phyloP scores from a whole-genome alignment of 2,888 invertebrate genomes.

The Habroteleia sp. region DNA sequence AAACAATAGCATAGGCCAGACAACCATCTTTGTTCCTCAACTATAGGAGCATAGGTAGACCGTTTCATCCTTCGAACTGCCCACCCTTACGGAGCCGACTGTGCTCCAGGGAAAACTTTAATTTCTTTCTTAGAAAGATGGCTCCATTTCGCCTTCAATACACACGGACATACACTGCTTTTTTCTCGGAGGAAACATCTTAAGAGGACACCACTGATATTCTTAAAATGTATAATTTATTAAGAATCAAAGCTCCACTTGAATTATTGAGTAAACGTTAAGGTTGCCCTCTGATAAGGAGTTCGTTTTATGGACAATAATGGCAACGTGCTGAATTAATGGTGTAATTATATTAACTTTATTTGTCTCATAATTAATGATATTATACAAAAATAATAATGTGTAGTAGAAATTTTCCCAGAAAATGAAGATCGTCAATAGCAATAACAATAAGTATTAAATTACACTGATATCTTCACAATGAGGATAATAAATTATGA shows the following conservation, averaged over 20 bases:
- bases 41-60: slow-evolving; percentile 61
- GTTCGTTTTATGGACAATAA: slow-evolving; percentile 7
- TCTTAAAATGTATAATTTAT: slow-evolving; percentile 54
- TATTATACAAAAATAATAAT: background rate
- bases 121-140: slow-evolving; percentile 77
- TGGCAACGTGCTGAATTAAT: slow-evolving; percentile 1
- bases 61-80: slow-evolving; percentile 64
- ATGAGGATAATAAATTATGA: too few species aligned
- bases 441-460: too few species aligned
- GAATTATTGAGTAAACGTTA: slow-evolving; percentile 47
- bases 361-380: background rate
- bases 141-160: slow-evolving; percentile 67
- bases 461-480: too few species aligned
- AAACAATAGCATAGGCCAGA: slow-evolving; percentile 77
- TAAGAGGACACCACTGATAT: slow-evolving; percentile 44
- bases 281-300: slow-evolving; percentile 8
- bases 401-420: too few species aligned
- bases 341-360: slow-evolving; percentile 11
- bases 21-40: slow-evolving; percentile 57
- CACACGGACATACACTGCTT: slow-evolving; percentile 54
- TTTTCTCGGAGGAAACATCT: slow-evolving; percentile 34
- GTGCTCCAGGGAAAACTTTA: slow-evolving; percentile 76
- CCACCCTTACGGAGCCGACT: slow-evolving; percentile 69
- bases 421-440: too few species aligned
- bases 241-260: slow-evolving; percentile 48